Evolutionary conservation across 2,113 vertebrate species (phyloP), one percentile per base, ranked within the genome.

Genomic region (Numenius arquata): DNA sequence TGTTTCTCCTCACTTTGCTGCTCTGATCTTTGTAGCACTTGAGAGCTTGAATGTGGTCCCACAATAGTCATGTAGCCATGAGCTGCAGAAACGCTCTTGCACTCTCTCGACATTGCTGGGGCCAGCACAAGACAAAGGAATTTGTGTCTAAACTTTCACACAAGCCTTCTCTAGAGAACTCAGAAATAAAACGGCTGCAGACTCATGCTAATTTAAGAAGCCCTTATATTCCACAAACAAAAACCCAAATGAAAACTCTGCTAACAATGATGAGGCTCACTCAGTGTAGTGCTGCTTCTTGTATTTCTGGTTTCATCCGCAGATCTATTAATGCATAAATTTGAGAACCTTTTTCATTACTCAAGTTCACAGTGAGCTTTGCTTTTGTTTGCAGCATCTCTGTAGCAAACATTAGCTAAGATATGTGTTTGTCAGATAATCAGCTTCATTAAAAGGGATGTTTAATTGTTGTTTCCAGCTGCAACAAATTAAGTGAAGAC

Each of bases 51-150:
- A 26, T 73, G 47, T 77, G 67, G 16, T 74, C 48, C 36, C 52
- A 34, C 27, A 9, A 18, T 2, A 13, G 13, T 11, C 56, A 59
- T 0, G 0, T 5, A 59, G 29, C n/a, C 3, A 1, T 40, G 26
- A 75, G 56, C 56, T 76, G 34, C 40, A 38, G 47, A 62, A 93
- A 66, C 0, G 0, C 17, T 76, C 61, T 50, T 11, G 2, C 12
- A 3, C 18, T 76, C 21, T 79, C n/a, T 61, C 2, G 6, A 9
- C 15, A 0, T 36, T n/a, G 66, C 52, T 58, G 70, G 12, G 81
- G 45, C 66, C 48, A 93, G 30, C 48, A 29, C 40, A 45, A 36
- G 55, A 66, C 45, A 75, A 79, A 94, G 53, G 10, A 59, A 26
- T 89, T 90, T 66, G 36, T 76, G 45, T 70, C 52, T 52, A 22